Conservation (phyloP, 2,797 vertebrate species). For the Rhinoraja longicauda region DNA sequence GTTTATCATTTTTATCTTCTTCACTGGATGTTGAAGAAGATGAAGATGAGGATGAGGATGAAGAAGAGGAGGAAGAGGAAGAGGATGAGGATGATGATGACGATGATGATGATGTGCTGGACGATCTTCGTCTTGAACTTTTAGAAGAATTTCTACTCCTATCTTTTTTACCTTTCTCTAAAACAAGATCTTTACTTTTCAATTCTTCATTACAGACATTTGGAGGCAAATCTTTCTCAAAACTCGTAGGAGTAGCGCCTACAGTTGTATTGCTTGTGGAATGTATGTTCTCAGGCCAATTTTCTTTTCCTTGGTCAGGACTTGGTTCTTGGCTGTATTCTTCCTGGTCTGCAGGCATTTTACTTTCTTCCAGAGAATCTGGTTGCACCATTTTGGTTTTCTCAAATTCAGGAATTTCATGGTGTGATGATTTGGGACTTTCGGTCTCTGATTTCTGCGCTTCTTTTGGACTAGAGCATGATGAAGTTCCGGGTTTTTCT, state of each 20-base stretch:
- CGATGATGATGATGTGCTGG: neutral
- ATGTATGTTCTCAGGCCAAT: constrained; percentile 25
- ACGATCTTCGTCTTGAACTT: constrained; percentile 20
- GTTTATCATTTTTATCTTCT: constrained; percentile 6
- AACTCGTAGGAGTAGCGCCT: neutral
- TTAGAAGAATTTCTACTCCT: constrained; percentile 21
- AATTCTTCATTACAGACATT: neutral
- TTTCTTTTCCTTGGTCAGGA: neutral
- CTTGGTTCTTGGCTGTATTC: neutral
- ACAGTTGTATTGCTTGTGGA: neutral
- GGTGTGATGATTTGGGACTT: constrained; percentile 2
- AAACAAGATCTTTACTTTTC: neutral
- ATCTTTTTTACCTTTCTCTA: neutral
- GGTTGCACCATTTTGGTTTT: neutral
- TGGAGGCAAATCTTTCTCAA: constrained; percentile 11
- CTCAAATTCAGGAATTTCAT: constrained; percentile 10
- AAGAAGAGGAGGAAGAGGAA: neutral
- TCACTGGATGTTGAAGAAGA: constrained; percentile 30
- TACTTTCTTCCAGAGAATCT: constrained; percentile 30
- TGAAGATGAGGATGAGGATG: constrained; percentile 9
- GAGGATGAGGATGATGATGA: neutral
- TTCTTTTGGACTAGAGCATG: neutral
- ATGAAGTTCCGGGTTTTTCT: neutral
- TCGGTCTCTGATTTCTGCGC: neutral
- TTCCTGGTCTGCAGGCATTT: neutral